Evolutionary conservation across 2,888 invertebrate species (phyloP), one percentile per base, ranked within the genome.

Genomic region (Thyatira batis): DNA sequence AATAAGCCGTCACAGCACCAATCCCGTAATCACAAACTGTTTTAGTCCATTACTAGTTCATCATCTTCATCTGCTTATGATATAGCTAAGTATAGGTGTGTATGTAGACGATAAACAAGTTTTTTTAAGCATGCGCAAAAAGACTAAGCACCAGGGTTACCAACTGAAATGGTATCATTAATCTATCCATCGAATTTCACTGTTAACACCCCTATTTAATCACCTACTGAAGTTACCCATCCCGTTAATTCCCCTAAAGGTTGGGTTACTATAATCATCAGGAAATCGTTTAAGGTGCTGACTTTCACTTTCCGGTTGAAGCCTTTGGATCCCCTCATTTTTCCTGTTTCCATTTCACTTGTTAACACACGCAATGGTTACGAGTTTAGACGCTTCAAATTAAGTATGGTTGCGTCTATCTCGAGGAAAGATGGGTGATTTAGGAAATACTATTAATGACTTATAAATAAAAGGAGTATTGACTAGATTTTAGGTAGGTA

Each of bases 171-270:
- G 59, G 70, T 59, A 45, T 52, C 60, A 70, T 73, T 67, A 67
- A 76, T 73, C 69, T 65, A 58, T 63, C 63, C 70, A 76, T 76
- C 69, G 69, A 71, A 73, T 71, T 69, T 68, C 68, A 60, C 63
- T 67, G 76, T 72, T 72, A 71, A 70, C 70, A 60, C 65, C 63
- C 62, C 59, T 27, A 63, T 72, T 79, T 78, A 79, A 80, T 79
- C 75, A 73, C 71, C 56, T 58, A 60, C 54, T 59, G 64, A 66
- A 72, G 64, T 65, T 56, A 61, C 63, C 58, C 58, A 63, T 60
- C 51, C 57, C 65, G 55, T 69, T 74, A 76, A 73, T 73, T 67
- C 71, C 55, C 61, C 55, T 50, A 58, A 62, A 62, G 72, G 66
- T 60, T 61, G 49, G 63, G 66, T 39, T 52, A 60, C 63, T 64